Percentiles rank a stretch among this genome's conserved stretches.
Conservation (phyloP, 2,797 vertebrate genomes). For the Cynopterus sphinx region DNA sequence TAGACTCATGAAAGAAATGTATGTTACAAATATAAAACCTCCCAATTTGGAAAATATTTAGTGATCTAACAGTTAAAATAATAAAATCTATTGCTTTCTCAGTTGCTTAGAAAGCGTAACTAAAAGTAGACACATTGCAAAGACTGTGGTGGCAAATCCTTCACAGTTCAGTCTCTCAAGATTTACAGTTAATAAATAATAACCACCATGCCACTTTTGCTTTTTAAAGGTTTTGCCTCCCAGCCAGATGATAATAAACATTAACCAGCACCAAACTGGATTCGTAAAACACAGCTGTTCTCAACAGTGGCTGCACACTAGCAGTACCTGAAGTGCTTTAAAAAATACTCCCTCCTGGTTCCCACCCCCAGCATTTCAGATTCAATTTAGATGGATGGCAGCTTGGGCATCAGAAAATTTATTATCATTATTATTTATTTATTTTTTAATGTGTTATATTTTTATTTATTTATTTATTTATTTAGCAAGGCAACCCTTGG, state of each 20-base stretch:
- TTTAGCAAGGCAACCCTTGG: too few relatives aligned
- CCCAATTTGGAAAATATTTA: constrained; percentile 43
- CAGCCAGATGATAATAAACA: not conserved
- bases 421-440: too few relatives aligned
- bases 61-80: not conserved
- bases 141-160: not conserved
- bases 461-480: too few relatives aligned
- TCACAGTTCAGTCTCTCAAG: not conserved
- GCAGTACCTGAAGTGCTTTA: not conserved
- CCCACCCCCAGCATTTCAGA: not conserved
- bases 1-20: constrained; percentile 54
- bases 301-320: not conserved
- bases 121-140: not conserved
- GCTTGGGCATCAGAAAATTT: not conserved
- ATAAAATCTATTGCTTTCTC: not conserved
- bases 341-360: not conserved
- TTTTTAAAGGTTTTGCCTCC: not conserved
- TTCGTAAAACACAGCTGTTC: not conserved
- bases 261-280: not conserved
- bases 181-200: not conserved
- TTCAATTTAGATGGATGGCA: not conserved
- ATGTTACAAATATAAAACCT: constrained; percentile 41
- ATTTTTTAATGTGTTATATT: too few relatives aligned
- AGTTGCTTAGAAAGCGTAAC: not conserved
- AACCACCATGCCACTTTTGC: not conserved